Base-by-base conservation (phyloP, 2,888 invertebrate genomes). In the Epinotia brunnichana region DNA sequence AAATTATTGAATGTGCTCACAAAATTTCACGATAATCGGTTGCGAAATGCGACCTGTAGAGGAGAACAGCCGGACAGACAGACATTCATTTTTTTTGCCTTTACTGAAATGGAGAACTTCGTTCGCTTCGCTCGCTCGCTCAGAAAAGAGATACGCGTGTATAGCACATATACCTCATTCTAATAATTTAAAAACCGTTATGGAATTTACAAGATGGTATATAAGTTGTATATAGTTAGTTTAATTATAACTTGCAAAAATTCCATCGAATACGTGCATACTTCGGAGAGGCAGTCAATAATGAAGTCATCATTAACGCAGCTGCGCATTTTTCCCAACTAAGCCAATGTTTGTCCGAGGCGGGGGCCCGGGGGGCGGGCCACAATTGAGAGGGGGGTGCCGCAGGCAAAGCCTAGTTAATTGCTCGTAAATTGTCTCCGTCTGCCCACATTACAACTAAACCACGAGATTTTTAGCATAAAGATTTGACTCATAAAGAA, bases 291-390 rank as follows among this genome's bases (percentile, higher is more conserved):
- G 39, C 41, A 69, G 61, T 24, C 69, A 35, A 56, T 70, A 70
- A 70, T 70, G 62, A 63, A 70, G 69, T 70, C 69, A 62, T 70
- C 69, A 70, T 70, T 70, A 70, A 56, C 62, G 69, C 48, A 11
- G 64, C 29, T 39, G 13, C 53, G 57, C 70, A 57, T 70, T 70
- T 70, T 70, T 60, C 64, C 70, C 63, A 70, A 70, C 70, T 70
- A 70, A 70, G 70, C 70, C 57, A 70, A 70, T 63, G 69, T 62
- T 62, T 56, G 69, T 63, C 69, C 69, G 62, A 70, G 66, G 54
- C 66, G 39, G 41, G 54, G 66, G 41, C 64, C 19, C 1, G 29
- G 66, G 53, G 29, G 56, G 41, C 17, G 68, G 60, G 54, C 64
- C 48, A 19, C 53, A 66, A 21, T 10, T 41, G n/a, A 44, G 48